Evolutionary conservation across 2,797 vertebrate species (phyloP), one percentile per base, ranked within the genome.

Genomic region (Pelobates cultripes): DNA sequence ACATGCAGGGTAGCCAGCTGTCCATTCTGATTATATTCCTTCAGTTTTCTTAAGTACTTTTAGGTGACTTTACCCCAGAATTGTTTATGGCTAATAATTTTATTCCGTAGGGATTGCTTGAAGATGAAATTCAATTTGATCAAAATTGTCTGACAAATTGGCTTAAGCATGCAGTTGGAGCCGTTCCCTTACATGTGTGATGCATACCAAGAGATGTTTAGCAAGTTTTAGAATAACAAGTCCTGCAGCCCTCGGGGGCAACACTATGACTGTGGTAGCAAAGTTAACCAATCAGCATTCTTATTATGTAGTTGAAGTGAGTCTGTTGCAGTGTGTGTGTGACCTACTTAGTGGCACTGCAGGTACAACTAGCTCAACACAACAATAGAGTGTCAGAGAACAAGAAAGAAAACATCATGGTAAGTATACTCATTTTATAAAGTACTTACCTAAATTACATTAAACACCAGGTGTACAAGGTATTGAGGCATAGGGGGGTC

Each of bases 121-220:
- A 41, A 82, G 61, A 82, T 73, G n/a, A 73, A 73, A 77, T 77
- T 82, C 80, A 82, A 82, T 78, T 82, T 77, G 75, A 77, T 77
- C 75, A 69, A 82, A 82, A 73, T 77, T 82, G 80, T 77, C 53
- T 77, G 80, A 82, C 80, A 82, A 82, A 82, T 82, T 82, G 80
- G 69, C 80, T 82, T 82, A 77, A 82, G 71, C 60, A 77, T 75
- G 55, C 80, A 82, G 77, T 82, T 82, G 73, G 51, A 67, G 69
- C 51, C 47, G 17, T 44, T 43, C 77, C 63, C 28, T 43, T n/a
- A 17, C 17, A 73, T 57, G 70, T 69, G 57, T 45, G 70, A 60
- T 44, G 75, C 53, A 77, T 73, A 68, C 55, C 6, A 64, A 76
- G 45, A 17, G 57, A 82, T 41, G 53, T 60, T 47, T 74, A 42